These are phyloP conservation scores for Sitodiplosis mosellana DNA, from an alignment of 1,140 invertebrate genomes.

Conservation along the genomic window DNA sequence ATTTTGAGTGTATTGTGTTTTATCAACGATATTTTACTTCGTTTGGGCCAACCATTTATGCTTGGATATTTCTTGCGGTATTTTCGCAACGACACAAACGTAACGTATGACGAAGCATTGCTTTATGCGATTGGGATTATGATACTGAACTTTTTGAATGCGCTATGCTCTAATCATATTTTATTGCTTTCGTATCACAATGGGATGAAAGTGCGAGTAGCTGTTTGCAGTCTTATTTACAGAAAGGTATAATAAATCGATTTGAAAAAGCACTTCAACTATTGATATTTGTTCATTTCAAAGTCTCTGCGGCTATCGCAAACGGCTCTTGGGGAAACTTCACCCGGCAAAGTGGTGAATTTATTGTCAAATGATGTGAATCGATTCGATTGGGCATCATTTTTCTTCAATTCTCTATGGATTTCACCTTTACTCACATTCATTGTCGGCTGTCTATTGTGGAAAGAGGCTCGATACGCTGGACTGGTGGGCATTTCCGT, in stretches of 20 bases:
- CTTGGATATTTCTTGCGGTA: slow-evolving; percentile 2
- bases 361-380: slow-evolving; percentile 53
- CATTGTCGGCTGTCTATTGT: slow-evolving; percentile 12
- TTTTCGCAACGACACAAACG: background rate
- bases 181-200: slow-evolving; percentile 34
- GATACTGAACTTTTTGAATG: slow-evolving; percentile 26
- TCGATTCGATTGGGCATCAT: slow-evolving; percentile 21
- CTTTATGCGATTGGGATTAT: slow-evolving; percentile 31
- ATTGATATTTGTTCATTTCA: background rate
- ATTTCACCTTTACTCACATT: slow-evolving; percentile 34
- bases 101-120: slow-evolving; percentile 21
- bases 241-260: slow-evolving; percentile 24
- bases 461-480: slow-evolving; percentile 28
- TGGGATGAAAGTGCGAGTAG: slow-evolving; percentile 37
- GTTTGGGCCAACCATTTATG: slow-evolving; percentile 1
- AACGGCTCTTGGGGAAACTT: slow-evolving; percentile 49
- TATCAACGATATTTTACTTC: slow-evolving; percentile 2
- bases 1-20: background rate
- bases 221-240: slow-evolving; percentile 38
- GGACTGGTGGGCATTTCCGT: slow-evolving; percentile 32
- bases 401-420: slow-evolving; percentile 26
- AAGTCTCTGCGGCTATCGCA: slow-evolving; percentile 32
- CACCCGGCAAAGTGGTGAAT: slow-evolving; percentile 67
- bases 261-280: background rate
- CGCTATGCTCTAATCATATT: slow-evolving; percentile 33